Evolutionary conservation across 2,113 vertebrate species (phyloP).

Genomic region (Engystomops pustulosus): DNA sequence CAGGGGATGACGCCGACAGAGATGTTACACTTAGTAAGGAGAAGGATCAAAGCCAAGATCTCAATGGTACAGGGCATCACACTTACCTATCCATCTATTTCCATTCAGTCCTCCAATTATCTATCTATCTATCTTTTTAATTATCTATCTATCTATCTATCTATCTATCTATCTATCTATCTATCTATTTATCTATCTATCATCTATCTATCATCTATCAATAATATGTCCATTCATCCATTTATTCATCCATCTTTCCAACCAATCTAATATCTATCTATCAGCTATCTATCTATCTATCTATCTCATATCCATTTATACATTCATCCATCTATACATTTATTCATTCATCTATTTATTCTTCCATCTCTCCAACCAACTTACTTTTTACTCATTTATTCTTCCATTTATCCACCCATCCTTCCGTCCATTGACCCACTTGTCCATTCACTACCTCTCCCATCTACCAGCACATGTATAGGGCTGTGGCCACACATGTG

Average conservation of each 20-base stretch:
- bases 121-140: too few relatives aligned
- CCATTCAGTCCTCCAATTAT: slow-evolving; percentile 9
- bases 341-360: slow-evolving; percentile 12
- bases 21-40: too few relatives aligned
- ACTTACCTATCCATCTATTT: background rate
- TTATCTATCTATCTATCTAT: background rate
- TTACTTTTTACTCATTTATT: too few relatives aligned
- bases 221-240: background rate
- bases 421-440: background rate
- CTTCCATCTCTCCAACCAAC: too few relatives aligned
- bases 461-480: background rate
- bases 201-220: background rate
- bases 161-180: background rate
- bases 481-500: background rate
- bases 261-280: too few relatives aligned
- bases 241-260: slow-evolving; percentile 22
- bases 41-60: background rate
- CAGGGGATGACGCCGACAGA: too few relatives aligned
- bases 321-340: too few relatives aligned
- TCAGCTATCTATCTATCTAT: background rate
- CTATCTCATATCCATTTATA: too few relatives aligned
- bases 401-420: background rate
- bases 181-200: too few relatives aligned
- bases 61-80: too few relatives aligned
- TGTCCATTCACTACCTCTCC: too few relatives aligned